Base-by-base conservation (phyloP, 2,797 vertebrate species). In the Champsocephalus gunnari region DNA sequence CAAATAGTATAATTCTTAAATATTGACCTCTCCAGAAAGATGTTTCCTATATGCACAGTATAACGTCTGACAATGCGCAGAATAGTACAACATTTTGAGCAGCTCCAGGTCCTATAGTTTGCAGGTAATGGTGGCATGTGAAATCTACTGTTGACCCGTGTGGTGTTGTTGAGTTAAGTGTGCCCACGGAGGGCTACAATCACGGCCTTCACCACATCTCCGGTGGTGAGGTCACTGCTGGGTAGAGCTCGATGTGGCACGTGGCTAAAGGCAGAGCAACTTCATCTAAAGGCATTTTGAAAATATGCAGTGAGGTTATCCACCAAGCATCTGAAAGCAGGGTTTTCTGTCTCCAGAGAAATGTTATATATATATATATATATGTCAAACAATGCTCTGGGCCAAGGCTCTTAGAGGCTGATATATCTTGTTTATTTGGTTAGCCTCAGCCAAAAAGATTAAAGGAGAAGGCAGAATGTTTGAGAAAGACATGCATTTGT, bases 241-340 rank as follows among this genome's bases (percentile, higher is more conserved):
- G 73, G 75, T 83, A 60, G 63, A 55, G 68, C 74, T 78, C 47
- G 63, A 78, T 77, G 81, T 81, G 82, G 86, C 86, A 84, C 79
- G 28, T 54, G 80, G 85, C 84, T 82, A 71, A 92, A 94, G 90
- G 90, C 91, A 91, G 87, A 88, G 76, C 70, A 79, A 72, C 73
- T 70, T 80, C 56, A 83, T 83, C 74, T 82, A 71, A 89, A 94
- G 86, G 88, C 90, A 85, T 89, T 88, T 77, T 66, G 53, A 76
- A 75, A 71, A 53, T 24, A 57, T 76, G 67, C 69, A 55, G 58
- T 71, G 63, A 80, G 41, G 68, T 83, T 78, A 44, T 80, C 53
- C 59, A 77, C 53, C 75, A 82, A 91, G 83, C 85, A 89, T 69
- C 68, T 89, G 82, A 88, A 87, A 85, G 88, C 75, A 84, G 84